Conservation (phyloP, 2,797 vertebrate species). For the Gallinago nigripennis region DNA sequence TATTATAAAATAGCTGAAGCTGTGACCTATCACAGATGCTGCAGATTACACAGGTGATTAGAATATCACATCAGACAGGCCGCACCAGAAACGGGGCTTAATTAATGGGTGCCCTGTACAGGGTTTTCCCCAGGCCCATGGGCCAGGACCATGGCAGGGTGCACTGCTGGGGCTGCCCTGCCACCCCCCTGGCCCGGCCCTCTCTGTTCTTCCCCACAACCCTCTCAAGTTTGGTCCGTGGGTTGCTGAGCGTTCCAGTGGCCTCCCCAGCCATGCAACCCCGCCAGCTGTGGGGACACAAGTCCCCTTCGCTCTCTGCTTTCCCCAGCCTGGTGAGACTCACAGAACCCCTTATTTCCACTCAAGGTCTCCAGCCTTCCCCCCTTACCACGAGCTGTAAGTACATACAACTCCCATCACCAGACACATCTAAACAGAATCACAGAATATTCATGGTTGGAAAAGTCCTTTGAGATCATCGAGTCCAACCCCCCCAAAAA, state of each 20-base stretch:
- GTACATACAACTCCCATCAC: rapidly evolving
- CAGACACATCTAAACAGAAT: background rate
- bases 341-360: rapidly evolving
- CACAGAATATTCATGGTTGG: too few relatives aligned
- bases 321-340: background rate
- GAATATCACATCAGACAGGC: background rate
- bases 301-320: rapidly evolving
- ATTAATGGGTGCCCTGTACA: background rate
- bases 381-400: rapidly evolving
- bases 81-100: background rate
- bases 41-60: background rate
- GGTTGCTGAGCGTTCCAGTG: rapidly evolving
- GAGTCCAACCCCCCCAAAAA: too few relatives aligned
- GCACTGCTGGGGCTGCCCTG: background rate
- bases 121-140: background rate
- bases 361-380: background rate
- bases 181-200: background rate
- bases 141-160: background rate
- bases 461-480: too few relatives aligned
- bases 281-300: background rate
- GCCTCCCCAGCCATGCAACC: rapidly evolving
- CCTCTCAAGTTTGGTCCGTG: rapidly evolving
- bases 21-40: background rate
- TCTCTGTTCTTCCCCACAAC: background rate
- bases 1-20: constrained; percentile 2